Evolutionary conservation across 2,888 invertebrate species (phyloP).

Genomic region (Andrena hattorfiana): DNA sequence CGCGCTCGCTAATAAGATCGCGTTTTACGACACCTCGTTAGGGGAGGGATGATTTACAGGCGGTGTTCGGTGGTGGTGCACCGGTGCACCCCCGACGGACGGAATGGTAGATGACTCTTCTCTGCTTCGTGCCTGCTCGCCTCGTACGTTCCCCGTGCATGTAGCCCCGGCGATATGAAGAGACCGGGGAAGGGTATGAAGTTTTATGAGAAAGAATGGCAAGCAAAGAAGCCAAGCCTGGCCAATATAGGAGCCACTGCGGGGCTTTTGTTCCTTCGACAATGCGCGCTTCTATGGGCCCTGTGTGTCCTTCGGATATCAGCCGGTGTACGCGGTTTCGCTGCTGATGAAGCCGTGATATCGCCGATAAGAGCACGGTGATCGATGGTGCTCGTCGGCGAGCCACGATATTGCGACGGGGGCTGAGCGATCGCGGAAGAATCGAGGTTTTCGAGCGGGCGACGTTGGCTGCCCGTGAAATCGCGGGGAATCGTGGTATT

Average conservation of each 20-base stretch:
- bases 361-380: constrained; percentile 60
- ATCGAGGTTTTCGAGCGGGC: background rate
- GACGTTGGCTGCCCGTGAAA: background rate
- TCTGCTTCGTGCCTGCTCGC: background rate
- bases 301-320: constrained; percentile 73
- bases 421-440: background rate
- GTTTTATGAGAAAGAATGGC: constrained; percentile 79
- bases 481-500: background rate
- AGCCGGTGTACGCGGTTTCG: constrained; percentile 75
- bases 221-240: constrained; percentile 56
- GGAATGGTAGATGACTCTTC: constrained; percentile 58
- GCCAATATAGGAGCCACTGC: constrained; percentile 60
- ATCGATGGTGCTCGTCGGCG: constrained; percentile 32
- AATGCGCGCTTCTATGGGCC: constrained; percentile 74
- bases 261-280: constrained; percentile 80
- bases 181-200: constrained; percentile 63
- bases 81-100: constrained; percentile 30
- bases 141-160: constrained; percentile 9
- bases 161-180: constrained; percentile 68
- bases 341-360: constrained; percentile 78
- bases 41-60: constrained; percentile 81
- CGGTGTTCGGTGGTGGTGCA: constrained; percentile 69
- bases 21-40: constrained; percentile 84
- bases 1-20: constrained; percentile 82
- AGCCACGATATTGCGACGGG: constrained; percentile 36